phyloP scores from a whole-genome alignment of 1,140 invertebrate species.

The Drosophila guanche region DNA sequence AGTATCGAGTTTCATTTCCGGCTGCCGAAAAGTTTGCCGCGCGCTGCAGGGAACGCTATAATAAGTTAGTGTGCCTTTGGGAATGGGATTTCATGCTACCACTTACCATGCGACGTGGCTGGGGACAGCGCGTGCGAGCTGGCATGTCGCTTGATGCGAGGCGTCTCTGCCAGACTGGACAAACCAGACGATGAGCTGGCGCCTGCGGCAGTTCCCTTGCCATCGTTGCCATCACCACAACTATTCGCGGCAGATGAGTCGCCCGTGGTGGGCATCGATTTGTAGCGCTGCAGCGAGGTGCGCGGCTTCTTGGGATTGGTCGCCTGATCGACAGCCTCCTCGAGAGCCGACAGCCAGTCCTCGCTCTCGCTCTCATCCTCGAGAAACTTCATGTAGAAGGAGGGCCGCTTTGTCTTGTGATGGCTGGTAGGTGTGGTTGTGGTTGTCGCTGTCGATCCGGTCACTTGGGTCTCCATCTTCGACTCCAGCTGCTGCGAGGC shows the following conservation, averaged over 20 bases:
- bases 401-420: slow-evolving; percentile 62
- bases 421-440: slow-evolving; percentile 62
- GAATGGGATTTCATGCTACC: background rate
- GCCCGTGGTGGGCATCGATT: slow-evolving; percentile 68
- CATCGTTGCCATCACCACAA: slow-evolving; percentile 19
- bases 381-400: slow-evolving; percentile 79
- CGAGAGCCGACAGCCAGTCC: slow-evolving; percentile 69
- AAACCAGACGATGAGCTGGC: slow-evolving; percentile 13
- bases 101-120: slow-evolving; percentile 58
- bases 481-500: slow-evolving; percentile 76
- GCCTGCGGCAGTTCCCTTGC: background rate
- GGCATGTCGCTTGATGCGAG: slow-evolving; percentile 66
- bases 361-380: slow-evolving; percentile 74
- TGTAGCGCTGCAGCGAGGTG: slow-evolving; percentile 72
- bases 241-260: background rate
- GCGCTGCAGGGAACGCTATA: slow-evolving; percentile 34
- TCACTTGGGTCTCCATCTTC: slow-evolving; percentile 12
- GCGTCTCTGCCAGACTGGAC: slow-evolving; percentile 20
- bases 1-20: slow-evolving; percentile 58
- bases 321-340: slow-evolving; percentile 67
- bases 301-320: slow-evolving; percentile 68
- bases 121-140: slow-evolving; percentile 67
- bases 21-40: slow-evolving; percentile 66
- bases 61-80: background rate
- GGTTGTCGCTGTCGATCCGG: background rate